Evolutionary conservation across 2,797 vertebrate genomes (phyloP), one percentile per base, ranked within the genome.

Genomic region (Anguilla anguilla): DNA sequence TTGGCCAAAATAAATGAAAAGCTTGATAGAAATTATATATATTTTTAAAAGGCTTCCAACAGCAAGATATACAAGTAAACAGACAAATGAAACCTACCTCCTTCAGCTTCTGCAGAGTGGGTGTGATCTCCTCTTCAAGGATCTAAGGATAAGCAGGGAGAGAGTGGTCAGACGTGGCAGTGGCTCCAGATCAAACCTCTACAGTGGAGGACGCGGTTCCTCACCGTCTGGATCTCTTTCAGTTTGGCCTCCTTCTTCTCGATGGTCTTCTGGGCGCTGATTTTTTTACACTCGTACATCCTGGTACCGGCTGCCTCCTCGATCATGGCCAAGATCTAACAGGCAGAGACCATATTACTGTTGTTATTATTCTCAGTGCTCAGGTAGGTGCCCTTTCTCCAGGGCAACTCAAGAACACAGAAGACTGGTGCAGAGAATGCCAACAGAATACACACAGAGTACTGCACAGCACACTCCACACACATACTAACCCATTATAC

Each of bases 281-380:
- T 91, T 95, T 99, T 99, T 94, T 99, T 99, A 92, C 96, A 97
- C 91, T 99, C 99, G 57, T 99, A 99, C 98, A 99, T 98, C 88
- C 97, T 97, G 84, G 98, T 99, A 83, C 98, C 99, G 83, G 98
- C 98, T 61, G 98, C 98, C 94, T 99, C 99, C 92, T 99, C 99
- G 92, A 99, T 95, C 98, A 99, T 98, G 53, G 97, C 95, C 89
- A 99, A 96, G 93, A 99, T 98, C 99, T 99, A 90, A 17, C 94
- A 88, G 35, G 25, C 43, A 83, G 83, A 53, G 67, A 46, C 10
- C 22, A 57, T 25, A 46, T 81, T 67, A 28, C 7, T 25, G 64
- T 10, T 67, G 10, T n/a, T 67, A 1, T 67, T 67, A 67, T 67
- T 67, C 39, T 43, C 39, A 67, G 64, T 67, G 0, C 15, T 67